Evolutionary conservation across 2,888 invertebrate genomes (phyloP).

Genomic region (Dryobota labecula): DNA sequence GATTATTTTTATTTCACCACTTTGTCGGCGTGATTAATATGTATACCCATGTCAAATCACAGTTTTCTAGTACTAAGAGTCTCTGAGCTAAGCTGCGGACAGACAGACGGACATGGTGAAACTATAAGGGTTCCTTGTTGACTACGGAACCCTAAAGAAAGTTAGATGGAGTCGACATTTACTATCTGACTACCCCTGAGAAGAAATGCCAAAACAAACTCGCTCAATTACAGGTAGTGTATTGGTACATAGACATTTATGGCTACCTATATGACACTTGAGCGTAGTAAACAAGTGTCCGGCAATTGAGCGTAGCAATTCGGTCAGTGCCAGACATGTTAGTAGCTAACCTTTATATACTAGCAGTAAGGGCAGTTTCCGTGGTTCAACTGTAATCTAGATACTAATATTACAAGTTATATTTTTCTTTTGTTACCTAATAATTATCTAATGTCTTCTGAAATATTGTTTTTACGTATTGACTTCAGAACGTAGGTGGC

Average conservation of each 20-base stretch:
- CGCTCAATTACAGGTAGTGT: too few relatives aligned
- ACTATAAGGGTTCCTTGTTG: too few relatives aligned
- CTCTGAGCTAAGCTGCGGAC: too few relatives aligned
- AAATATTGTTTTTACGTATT: neutral
- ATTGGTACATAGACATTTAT: neutral
- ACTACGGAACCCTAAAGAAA: too few relatives aligned
- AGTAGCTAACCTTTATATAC: neutral
- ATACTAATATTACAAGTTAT: neutral
- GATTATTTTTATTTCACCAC: too few relatives aligned
- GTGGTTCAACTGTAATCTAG: neutral
- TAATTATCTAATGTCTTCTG: neutral
- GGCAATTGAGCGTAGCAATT: neutral
- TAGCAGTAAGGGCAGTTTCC: neutral
- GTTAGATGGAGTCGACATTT: too few relatives aligned
- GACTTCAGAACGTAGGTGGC: neutral
- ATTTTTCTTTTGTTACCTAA: slow-evolving; percentile 1
- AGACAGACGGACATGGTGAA: too few relatives aligned
- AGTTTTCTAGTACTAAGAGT: too few relatives aligned
- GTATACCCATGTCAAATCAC: too few relatives aligned
- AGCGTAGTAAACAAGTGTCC: neutral
- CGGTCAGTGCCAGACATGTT: neutral
- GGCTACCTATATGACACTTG: neutral
- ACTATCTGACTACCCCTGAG: too few relatives aligned
- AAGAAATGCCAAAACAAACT: too few relatives aligned
- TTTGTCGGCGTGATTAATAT: too few relatives aligned